phyloP scores from a whole-genome alignment of 2,888 invertebrate genomes.

The Pegoplata infirma region DNA sequence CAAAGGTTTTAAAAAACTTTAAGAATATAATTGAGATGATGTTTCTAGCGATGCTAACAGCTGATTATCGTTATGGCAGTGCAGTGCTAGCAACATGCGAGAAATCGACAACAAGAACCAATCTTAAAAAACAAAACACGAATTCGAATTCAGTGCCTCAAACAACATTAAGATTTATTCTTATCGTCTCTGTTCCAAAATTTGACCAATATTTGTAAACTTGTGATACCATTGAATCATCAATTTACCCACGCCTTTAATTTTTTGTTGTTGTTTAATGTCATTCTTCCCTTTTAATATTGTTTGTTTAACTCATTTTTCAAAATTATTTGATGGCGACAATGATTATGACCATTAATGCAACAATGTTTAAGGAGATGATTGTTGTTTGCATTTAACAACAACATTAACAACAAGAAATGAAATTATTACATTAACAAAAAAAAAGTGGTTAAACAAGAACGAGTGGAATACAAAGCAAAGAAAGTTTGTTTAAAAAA shows the following conservation, averaged over 20 bases:
- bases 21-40: no score
- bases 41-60: no score
- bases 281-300: neutral
- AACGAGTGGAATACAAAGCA: neutral
- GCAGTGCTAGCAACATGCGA: no score
- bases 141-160: no score
- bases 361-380: conserved; percentile 25
- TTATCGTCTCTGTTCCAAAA: no score
- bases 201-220: no score
- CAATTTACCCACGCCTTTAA: neutral
- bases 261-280: neutral
- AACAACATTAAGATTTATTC: no score
- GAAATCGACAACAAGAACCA: no score
- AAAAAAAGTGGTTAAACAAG: neutral
- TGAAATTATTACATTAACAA: neutral
- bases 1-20: no score
- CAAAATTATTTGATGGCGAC: conserved; percentile 37
- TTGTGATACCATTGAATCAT: no score
- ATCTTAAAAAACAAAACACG: no score
- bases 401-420: neutral
- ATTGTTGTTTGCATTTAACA: conserved; percentile 3
- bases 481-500: neutral
- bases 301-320: conserved; percentile 21
- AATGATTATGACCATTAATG: conserved; percentile 44
- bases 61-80: no score